phyloP scores from a whole-genome alignment of 2,888 invertebrate genomes.

The Chironomus riparius region DNA sequence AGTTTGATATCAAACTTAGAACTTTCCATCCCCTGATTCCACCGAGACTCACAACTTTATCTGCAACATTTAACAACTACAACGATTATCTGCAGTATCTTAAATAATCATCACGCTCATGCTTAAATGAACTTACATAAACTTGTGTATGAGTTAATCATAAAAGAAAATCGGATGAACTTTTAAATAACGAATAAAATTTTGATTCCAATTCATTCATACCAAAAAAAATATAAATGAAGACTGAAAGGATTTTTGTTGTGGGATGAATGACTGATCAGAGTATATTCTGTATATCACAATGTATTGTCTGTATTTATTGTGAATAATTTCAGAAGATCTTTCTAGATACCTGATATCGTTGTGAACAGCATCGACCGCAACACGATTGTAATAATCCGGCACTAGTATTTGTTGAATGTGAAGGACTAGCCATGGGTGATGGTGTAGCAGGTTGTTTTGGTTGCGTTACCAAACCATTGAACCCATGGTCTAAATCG shows the following conservation, averaged over 20 bases:
- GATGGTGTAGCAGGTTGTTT: slow-evolving; percentile 86
- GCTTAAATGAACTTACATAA: too few relatives aligned
- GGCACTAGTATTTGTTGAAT: slow-evolving; percentile 65
- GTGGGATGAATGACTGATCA: background rate
- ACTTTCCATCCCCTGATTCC: too few relatives aligned
- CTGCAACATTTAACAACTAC: too few relatives aligned
- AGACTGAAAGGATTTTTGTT: background rate
- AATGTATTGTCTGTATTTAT: background rate
- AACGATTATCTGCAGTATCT: too few relatives aligned
- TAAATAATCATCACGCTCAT: too few relatives aligned
- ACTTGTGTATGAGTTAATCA: too few relatives aligned
- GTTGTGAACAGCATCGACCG: slow-evolving; percentile 73
- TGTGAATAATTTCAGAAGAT: background rate
- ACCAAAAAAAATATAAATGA: background rate
- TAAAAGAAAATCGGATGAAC: background rate
- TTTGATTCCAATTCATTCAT: background rate
- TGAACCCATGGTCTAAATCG: slow-evolving; percentile 89
- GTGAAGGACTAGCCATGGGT: slow-evolving; percentile 77
- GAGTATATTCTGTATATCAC: background rate
- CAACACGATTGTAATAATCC: slow-evolving; percentile 73
- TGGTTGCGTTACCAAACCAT: slow-evolving; percentile 55
- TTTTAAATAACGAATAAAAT: background rate
- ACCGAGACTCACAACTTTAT: too few relatives aligned
- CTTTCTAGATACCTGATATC: slow-evolving; percentile 62
- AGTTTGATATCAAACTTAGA: too few relatives aligned